Evolutionary conservation across 2,888 invertebrate species (phyloP).

Genomic region (Branchinecta sandiegonensis): DNA sequence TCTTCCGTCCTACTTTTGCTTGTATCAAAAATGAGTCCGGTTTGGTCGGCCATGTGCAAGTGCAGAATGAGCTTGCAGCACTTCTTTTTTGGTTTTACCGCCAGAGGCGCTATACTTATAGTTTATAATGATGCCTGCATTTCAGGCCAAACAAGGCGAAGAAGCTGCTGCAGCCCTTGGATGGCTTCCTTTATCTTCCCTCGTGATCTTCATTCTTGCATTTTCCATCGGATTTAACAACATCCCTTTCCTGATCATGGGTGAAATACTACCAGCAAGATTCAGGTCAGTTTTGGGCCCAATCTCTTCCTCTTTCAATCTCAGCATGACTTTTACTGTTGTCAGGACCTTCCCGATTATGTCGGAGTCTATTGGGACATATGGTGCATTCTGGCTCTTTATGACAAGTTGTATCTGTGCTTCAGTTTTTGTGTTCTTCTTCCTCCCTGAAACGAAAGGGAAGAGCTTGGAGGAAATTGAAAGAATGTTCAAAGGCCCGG

Average conservation of each 20-base stretch:
- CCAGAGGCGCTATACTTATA: constrained; percentile 18
- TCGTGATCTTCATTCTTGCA: constrained; percentile 24
- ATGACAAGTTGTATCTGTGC: constrained; percentile 15
- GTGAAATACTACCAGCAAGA: constrained; percentile 24
- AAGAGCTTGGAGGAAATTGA: constrained; percentile 23
- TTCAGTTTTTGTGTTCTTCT: constrained; percentile 20
- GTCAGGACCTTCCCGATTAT: constrained; percentile 22
- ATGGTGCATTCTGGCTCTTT: constrained; percentile 24
- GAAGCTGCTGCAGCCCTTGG: constrained; percentile 18
- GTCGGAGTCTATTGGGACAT: constrained; percentile 18
- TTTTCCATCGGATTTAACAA: constrained; percentile 23
- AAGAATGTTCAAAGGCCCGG: not conserved
- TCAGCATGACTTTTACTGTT: constrained; percentile 23
- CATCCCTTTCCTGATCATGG: constrained; percentile 25
- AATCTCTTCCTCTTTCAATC: constrained; percentile 23
- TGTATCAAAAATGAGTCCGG: too few relatives aligned
- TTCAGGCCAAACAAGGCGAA: constrained; percentile 9
- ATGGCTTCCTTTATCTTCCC: constrained; percentile 23
- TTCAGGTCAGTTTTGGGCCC: constrained; percentile 23
- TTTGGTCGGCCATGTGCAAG: too few relatives aligned
- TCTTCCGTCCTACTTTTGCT: too few relatives aligned
- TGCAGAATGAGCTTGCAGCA: too few relatives aligned
- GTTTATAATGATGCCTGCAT: constrained; percentile 19
- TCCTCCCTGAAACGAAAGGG: constrained; percentile 23
- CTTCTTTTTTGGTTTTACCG: too few relatives aligned